Evolutionary conservation across 2,113 vertebrate species (phyloP).

Genomic region (Rhinichthys klamathensis): DNA sequence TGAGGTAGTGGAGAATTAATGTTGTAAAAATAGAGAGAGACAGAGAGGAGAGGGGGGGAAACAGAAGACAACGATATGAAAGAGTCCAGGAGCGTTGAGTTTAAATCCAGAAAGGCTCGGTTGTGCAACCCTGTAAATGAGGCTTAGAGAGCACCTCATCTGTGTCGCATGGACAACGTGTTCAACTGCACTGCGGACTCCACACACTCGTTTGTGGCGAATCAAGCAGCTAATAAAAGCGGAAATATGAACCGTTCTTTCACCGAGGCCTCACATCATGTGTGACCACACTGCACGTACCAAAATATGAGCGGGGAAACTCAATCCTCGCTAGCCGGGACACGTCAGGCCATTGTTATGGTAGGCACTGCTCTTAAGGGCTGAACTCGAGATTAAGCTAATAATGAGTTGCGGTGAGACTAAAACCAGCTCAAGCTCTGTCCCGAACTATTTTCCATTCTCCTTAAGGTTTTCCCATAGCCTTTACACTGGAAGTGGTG

Average conservation of each 20-base stretch:
- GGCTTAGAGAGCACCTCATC: constrained; percentile 48
- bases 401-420: constrained; percentile 22
- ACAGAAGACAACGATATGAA: constrained; percentile 57
- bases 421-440: constrained; percentile 4
- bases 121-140: background rate
- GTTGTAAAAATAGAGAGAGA: constrained; percentile 62
- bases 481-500: background rate
- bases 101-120: constrained; percentile 39
- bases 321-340: constrained; percentile 47
- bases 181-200: background rate
- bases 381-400: constrained; percentile 21
- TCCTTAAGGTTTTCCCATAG: constrained; percentile 5
- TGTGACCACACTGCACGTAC: constrained; percentile 57
- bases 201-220: constrained; percentile 67
- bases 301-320: constrained; percentile 52
- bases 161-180: background rate
- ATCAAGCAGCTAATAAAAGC: constrained; percentile 70
- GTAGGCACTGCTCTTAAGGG: constrained; percentile 55
- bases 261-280: constrained; percentile 68
- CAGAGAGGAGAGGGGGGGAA: background rate
- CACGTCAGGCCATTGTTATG: constrained; percentile 63
- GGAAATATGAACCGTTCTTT: constrained; percentile 39
- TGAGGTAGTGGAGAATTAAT: constrained; percentile 75
- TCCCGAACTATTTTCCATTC: background rate
- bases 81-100: constrained; percentile 38